Evolutionary conservation across 2,888 invertebrate genomes (phyloP).

Genomic region (Monopis laevigella): DNA sequence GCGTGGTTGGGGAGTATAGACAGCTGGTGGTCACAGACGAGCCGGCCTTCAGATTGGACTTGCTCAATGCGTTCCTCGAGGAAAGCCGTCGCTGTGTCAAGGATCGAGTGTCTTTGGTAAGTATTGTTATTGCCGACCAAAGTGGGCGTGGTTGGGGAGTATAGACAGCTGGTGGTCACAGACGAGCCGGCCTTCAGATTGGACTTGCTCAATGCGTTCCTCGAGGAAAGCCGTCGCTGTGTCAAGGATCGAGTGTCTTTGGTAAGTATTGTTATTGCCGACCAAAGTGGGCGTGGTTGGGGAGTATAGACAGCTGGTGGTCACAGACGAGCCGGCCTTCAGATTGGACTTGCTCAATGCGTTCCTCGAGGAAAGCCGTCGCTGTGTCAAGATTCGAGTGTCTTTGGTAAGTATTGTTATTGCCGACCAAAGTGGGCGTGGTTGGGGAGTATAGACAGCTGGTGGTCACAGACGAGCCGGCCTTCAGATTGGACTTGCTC

Average conservation of each 20-base stretch:
- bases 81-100: conserved; percentile 28
- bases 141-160: conserved; percentile 28
- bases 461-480: conserved; percentile 31
- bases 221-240: conserved; percentile 37
- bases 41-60: conserved; percentile 36
- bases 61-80: conserved; percentile 66
- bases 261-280: too few species aligned
- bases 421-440: conserved; percentile 39
- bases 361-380: conserved; percentile 56
- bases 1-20: conserved; percentile 31
- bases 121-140: too few species aligned
- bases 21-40: conserved; percentile 32
- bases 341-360: conserved; percentile 56
- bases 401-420: too few species aligned
- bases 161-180: conserved; percentile 39
- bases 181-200: conserved; percentile 33
- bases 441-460: conserved; percentile 36
- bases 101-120: not conserved
- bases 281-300: conserved; percentile 31
- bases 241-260: not conserved
- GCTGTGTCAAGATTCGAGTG: too few species aligned
- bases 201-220: conserved; percentile 64
- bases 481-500: conserved; percentile 49
- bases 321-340: conserved; percentile 30
- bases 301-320: conserved; percentile 41